Evolutionary conservation across 2,113 vertebrate species (phyloP).

Genomic region (Cettia cetti): DNA sequence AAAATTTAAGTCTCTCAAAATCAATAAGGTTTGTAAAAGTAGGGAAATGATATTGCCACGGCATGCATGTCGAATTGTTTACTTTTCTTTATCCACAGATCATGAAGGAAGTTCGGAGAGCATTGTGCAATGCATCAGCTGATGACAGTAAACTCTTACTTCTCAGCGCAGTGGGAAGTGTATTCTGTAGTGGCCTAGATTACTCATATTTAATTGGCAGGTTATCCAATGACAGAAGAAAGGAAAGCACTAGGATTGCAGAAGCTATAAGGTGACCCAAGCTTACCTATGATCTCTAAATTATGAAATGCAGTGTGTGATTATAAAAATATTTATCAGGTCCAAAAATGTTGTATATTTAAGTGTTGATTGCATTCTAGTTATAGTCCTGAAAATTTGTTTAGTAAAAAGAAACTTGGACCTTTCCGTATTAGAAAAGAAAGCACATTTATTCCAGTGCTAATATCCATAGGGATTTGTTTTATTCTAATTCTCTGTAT

Average conservation of each 20-base stretch:
- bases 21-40: conserved; percentile 43
- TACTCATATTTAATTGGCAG: conserved; percentile 95
- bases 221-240: conserved; percentile 91
- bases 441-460: conserved; percentile 1
- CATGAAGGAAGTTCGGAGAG: conserved; percentile 95
- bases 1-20: conserved; percentile 15
- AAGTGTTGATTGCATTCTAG: conserved; percentile 45
- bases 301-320: conserved; percentile 65
- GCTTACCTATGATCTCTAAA: conserved; percentile 60
- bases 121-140: conserved; percentile 88
- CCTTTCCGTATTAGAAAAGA: conserved; percentile 2
- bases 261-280: conserved; percentile 90
- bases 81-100: conserved; percentile 79
- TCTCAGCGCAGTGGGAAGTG: conserved; percentile 91
- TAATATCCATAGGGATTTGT: not conserved
- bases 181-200: conserved; percentile 97
- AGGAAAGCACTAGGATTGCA: conserved; percentile 94
- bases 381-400: conserved; percentile 29
- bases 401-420: conserved; percentile 14
- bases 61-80: conserved; percentile 65
- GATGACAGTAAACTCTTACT: conserved; percentile 95
- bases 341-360: conserved; percentile 35
- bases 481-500: conserved; percentile 17
- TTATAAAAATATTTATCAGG: conserved; percentile 50
- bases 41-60: conserved; percentile 55